Evolutionary conservation across 2,888 invertebrate species (phyloP).

Genomic region (Linnaemya tessellans): DNA sequence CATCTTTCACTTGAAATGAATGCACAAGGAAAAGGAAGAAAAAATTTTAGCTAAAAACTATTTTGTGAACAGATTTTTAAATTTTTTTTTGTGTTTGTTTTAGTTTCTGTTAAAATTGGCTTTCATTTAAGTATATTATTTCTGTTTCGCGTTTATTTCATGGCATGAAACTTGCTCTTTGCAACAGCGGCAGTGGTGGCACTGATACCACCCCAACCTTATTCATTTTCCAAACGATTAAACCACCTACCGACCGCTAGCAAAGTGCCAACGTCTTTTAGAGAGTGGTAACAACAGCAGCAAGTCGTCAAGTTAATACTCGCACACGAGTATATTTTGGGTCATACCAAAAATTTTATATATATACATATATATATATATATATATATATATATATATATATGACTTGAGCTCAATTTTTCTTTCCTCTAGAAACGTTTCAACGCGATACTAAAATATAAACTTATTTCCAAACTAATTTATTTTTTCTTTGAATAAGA

Average conservation of each 20-base stretch:
- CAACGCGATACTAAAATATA: conserved; percentile 65
- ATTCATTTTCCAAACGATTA: not conserved
- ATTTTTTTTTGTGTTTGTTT: conserved; percentile 29
- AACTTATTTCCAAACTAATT: conserved; percentile 68
- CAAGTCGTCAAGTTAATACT: conserved; percentile 58
- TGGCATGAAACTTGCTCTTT: conserved; percentile 45
- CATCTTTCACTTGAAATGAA: conserved; percentile 33
- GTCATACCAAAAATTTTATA: conserved; percentile 61
- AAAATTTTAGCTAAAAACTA: conserved; percentile 27
- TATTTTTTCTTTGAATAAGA: conserved; percentile 38
- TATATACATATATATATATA: no score
- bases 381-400: conserved; percentile 71
- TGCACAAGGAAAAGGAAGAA: conserved; percentile 11
- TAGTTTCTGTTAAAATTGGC: conserved; percentile 25
- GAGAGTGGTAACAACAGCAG: conserved; percentile 40
- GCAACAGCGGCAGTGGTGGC: conserved; percentile 20
- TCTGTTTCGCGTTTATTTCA: conserved; percentile 44
- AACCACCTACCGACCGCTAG: conserved; percentile 10
- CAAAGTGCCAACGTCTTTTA: conserved; percentile 42
- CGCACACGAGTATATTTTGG: conserved; percentile 53
- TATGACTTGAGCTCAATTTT: conserved; percentile 66
- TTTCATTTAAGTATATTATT: conserved; percentile 49
- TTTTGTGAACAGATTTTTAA: conserved; percentile 61
- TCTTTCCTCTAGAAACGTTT: conserved; percentile 40
- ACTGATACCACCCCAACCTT: not conserved